A percentile compares a stretch with the other conserved stretches of the same genome.
These are phyloP conservation scores for Liasis olivaceus DNA, from an alignment of 2,797 vertebrate genomes.

Conservation along the genomic window DNA sequence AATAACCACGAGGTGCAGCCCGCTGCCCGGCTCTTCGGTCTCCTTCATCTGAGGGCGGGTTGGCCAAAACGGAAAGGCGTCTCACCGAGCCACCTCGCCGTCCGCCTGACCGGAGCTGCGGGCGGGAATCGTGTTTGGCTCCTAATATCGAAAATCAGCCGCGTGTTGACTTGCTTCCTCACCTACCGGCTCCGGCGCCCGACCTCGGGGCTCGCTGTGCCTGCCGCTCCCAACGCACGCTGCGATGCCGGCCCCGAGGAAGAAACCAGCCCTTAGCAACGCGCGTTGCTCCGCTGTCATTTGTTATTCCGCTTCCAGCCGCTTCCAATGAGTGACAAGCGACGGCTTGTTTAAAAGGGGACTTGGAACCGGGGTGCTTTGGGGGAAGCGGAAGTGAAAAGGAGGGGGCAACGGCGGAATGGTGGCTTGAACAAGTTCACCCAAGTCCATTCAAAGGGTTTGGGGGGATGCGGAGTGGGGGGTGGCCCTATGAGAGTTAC, in stretches of 20 bases:
- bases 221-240: slow-evolving; percentile 70
- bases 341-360: slow-evolving; percentile 62
- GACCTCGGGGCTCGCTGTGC: slow-evolving; percentile 25
- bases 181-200: slow-evolving; percentile 58
- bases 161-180: slow-evolving; percentile 60
- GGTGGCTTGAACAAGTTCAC: background rate
- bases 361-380: slow-evolving; percentile 25
- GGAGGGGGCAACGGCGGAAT: background rate
- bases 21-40: background rate
- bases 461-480: background rate
- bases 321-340: slow-evolving; percentile 37
- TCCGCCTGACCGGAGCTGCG: slow-evolving; percentile 69
- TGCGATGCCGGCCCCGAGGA: slow-evolving; percentile 62
- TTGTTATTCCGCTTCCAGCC: slow-evolving; percentile 72
- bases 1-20: background rate
- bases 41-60: background rate
- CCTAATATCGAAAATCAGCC: slow-evolving; percentile 75
- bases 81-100: slow-evolving; percentile 63
- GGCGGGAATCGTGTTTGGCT: slow-evolving; percentile 75
- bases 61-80: slow-evolving; percentile 18
- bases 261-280: slow-evolving; percentile 78
- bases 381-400: background rate
- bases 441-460: background rate
- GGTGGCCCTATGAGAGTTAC: too few species aligned
- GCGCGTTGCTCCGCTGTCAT: slow-evolving; percentile 67